phyloP scores from a whole-genome alignment of 1,140 invertebrate genomes.

The Bactericera cockerelli region DNA sequence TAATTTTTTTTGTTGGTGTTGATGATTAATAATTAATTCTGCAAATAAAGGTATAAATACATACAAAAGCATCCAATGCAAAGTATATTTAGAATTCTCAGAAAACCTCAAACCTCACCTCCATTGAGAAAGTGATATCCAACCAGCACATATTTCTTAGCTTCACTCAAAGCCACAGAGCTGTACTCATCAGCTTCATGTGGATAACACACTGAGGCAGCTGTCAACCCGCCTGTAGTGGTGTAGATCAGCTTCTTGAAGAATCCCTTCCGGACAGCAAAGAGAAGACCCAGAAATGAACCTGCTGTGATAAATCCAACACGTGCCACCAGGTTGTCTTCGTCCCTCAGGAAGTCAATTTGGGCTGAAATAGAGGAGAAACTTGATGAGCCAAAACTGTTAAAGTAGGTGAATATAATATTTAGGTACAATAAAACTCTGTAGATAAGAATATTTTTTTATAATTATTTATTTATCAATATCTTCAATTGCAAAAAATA shows the following conservation, averaged over 20 bases:
- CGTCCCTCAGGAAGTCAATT: slow-evolving; percentile 41
- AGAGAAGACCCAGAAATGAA: slow-evolving; percentile 47
- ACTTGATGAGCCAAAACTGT: no score
- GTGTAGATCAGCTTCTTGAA: slow-evolving; percentile 45
- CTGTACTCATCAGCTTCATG: slow-evolving; percentile 40
- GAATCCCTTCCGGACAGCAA: slow-evolving; percentile 46
- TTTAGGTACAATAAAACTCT: no score
- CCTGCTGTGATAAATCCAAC: slow-evolving; percentile 48
- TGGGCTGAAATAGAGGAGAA: slow-evolving; percentile 28
- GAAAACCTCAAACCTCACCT: slow-evolving; percentile 37
- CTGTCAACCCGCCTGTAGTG: slow-evolving; percentile 37
- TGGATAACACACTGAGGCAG: slow-evolving; percentile 49
- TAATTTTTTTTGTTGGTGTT: background rate
- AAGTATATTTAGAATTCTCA: background rate
- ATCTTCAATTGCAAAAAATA: no score
- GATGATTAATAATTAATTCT: no score
- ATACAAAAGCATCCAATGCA: background rate
- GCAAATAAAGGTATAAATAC: no score
- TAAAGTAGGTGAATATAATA: no score
- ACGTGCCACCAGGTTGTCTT: slow-evolving; percentile 43
- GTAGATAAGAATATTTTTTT: no score
- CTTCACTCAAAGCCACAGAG: slow-evolving; percentile 31
- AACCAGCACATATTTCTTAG: slow-evolving; percentile 45
- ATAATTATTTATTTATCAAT: no score
- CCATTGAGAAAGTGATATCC: slow-evolving; percentile 54